These are phyloP conservation scores for Sebastes jordani DNA, from an alignment of 2,797 vertebrate genomes.

Conservation along the genomic window DNA sequence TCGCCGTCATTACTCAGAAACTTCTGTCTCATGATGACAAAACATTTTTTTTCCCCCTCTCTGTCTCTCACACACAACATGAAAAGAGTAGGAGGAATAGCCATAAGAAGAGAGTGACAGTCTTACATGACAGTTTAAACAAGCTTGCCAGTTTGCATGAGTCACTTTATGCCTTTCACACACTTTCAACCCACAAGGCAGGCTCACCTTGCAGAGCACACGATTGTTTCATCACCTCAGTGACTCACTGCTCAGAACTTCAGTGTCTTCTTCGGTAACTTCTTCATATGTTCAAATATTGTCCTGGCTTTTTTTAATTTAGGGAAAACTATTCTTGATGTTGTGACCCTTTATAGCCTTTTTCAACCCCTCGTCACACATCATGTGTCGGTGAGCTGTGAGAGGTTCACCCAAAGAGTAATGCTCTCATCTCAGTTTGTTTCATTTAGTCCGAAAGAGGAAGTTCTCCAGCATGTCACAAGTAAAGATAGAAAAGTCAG, in stretches of 20 bases:
- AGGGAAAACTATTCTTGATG: not conserved
- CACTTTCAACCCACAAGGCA: conserved; percentile 35
- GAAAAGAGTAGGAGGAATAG: not conserved
- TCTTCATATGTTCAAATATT: not conserved
- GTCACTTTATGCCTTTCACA: conserved; percentile 74
- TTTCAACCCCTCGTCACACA: no score
- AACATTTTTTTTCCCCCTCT: not conserved
- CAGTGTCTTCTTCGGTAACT: not conserved
- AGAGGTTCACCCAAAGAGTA: not conserved
- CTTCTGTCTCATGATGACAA: conserved; percentile 49
- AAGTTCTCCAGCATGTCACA: not conserved
- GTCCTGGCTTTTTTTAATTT: not conserved
- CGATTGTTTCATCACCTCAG: conserved; percentile 53
- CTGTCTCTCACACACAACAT: not conserved
- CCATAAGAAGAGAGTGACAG: not conserved
- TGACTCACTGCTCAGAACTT: conserved; percentile 59
- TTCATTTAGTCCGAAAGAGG: not conserved
- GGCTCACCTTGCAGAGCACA: conserved; percentile 32
- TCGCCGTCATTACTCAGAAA: not conserved
- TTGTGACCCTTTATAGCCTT: not conserved
- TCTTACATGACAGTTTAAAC: not conserved
- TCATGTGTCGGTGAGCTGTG: not conserved
- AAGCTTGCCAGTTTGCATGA: conserved; percentile 32
- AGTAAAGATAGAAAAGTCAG: not conserved
- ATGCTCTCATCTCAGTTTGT: not conserved